Percentiles rank a stretch among this genome's conserved stretches.
Conservation (phyloP, 2,888 invertebrate species). For the Epistrophe grossulariae region DNA sequence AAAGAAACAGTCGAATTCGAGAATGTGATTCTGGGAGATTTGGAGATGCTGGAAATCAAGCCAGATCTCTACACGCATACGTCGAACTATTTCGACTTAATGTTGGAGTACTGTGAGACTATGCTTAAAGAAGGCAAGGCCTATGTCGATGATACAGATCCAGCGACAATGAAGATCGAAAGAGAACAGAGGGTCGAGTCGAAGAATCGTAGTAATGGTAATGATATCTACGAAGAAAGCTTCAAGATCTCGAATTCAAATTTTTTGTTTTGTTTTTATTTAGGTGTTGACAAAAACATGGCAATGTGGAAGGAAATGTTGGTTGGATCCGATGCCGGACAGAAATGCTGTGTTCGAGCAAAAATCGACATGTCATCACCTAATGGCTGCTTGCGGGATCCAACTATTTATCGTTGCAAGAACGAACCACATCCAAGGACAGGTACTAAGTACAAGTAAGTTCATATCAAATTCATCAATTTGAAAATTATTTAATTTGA, state of each 20-base stretch:
- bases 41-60: slow-evolving; percentile 94
- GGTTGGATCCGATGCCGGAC: slow-evolving; percentile 90
- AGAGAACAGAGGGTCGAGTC: slow-evolving; percentile 95
- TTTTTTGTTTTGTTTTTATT: slow-evolving; percentile 70
- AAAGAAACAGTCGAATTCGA: slow-evolving; percentile 99
- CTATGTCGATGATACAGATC: slow-evolving; percentile 98
- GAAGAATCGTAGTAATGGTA: slow-evolving; percentile 92
- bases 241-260: not conserved
- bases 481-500: not conserved
- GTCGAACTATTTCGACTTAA: slow-evolving; percentile 97
- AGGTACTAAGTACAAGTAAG: slow-evolving; percentile 96
- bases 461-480: not conserved
- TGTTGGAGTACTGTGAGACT: slow-evolving; percentile 94
- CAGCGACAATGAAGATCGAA: slow-evolving; percentile 97
- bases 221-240: slow-evolving; percentile 78
- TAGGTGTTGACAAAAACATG: slow-evolving; percentile 93
- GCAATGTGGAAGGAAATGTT: slow-evolving; percentile 98
- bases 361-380: slow-evolving; percentile 98
- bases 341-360: slow-evolving; percentile 96
- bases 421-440: slow-evolving; percentile 97
- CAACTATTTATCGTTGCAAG: slow-evolving; percentile 99
- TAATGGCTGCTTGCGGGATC: slow-evolving; percentile 99
- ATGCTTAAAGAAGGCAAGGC: slow-evolving; percentile 95
- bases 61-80: slow-evolving; percentile 97
- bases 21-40: slow-evolving; percentile 97